Evolutionary conservation across 1,140 invertebrate species (phyloP).

Genomic region (Archegozetes longisetosus): DNA sequence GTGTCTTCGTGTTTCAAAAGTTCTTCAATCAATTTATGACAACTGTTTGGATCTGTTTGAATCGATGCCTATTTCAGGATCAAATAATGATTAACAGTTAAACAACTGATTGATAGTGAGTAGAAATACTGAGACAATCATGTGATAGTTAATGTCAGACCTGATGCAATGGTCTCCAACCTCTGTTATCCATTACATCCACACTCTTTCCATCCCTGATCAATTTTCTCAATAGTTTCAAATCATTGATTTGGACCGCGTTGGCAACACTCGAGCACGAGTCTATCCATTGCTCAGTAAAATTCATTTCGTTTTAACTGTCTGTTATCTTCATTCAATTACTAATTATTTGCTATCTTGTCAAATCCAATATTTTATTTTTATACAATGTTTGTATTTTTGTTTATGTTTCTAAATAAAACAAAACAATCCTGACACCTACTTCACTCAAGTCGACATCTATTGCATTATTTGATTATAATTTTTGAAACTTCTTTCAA

Average conservation of each 20-base stretch:
- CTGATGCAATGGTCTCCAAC: slow-evolving; percentile 32
- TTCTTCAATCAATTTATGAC: not conserved
- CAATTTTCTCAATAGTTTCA: slow-evolving; percentile 21
- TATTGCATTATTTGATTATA: no score
- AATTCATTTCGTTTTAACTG: no score
- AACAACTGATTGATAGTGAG: not conserved
- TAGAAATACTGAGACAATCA: not conserved
- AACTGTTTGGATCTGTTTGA: not conserved
- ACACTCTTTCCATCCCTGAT: slow-evolving; percentile 23
- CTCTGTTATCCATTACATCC: slow-evolving; percentile 31
- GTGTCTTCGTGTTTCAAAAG: slow-evolving; percentile 17
- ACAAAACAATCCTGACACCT: no score
- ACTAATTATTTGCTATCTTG: no score
- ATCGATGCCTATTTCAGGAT: not conserved
- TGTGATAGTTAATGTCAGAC: slow-evolving; percentile 15
- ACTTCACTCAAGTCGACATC: no score
- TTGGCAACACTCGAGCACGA: slow-evolving; percentile 26
- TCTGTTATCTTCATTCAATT: no score
- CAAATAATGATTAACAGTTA: no score
- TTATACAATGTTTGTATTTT: no score
- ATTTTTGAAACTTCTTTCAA: no score
- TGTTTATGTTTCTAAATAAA: no score
- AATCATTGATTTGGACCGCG: slow-evolving; percentile 25
- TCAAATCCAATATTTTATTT: no score
- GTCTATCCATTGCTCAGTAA: slow-evolving; percentile 21